Evolutionary conservation across 2,888 invertebrate species (phyloP).

Genomic region (Lasioglossum lativentre): DNA sequence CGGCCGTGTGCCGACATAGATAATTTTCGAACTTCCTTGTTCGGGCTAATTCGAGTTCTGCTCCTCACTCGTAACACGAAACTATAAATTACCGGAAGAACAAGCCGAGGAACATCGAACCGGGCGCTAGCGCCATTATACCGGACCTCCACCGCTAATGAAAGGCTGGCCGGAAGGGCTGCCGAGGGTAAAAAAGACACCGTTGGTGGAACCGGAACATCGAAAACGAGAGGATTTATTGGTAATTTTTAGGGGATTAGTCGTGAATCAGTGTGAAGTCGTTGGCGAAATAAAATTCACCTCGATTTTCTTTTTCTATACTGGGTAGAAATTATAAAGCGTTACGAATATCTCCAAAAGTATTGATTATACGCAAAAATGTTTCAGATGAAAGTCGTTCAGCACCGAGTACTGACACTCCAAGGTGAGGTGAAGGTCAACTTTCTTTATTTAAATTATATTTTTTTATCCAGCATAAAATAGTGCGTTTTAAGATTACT

Average conservation of each 20-base stretch:
- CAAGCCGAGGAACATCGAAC: slow-evolving; percentile 53
- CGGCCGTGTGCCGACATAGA: slow-evolving; percentile 21
- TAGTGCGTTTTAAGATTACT: no score
- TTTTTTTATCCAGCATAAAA: no score
- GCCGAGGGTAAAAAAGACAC: background rate
- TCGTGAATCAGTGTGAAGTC: no score
- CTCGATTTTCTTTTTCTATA: no score
- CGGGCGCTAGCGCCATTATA: slow-evolving; percentile 31
- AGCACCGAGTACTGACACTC: no score
- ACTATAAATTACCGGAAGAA: slow-evolving; percentile 64
- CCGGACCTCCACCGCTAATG: slow-evolving; percentile 27
- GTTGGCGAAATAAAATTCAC: no score
- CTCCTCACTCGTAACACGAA: slow-evolving; percentile 45
- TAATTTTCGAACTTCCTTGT: slow-evolving; percentile 63
- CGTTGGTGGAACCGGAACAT: background rate
- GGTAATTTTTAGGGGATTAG: background rate
- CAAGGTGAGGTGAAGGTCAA: no score
- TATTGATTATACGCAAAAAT: no score
- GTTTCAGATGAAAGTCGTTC: no score
- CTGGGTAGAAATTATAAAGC: no score
- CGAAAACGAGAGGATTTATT: background rate
- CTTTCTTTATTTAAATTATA: no score
- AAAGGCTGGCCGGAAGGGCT: background rate
- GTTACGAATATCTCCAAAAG: no score
- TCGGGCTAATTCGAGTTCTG: slow-evolving; percentile 54